Base-by-base conservation (phyloP, 1,140 invertebrate genomes). In the Dendroctonus valens region DNA sequence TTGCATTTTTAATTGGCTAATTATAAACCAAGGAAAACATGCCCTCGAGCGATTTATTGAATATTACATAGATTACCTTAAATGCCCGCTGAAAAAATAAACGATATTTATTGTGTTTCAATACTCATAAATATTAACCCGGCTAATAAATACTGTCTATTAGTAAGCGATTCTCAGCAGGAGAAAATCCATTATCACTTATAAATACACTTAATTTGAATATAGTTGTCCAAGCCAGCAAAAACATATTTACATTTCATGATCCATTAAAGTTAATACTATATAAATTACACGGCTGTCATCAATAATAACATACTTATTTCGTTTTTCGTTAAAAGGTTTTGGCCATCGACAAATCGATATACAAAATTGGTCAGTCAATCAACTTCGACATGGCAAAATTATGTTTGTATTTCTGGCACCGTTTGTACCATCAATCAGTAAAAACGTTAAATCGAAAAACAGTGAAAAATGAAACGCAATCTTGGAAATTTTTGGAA, bases 241-340 rank as follows among this genome's bases (percentile, higher is more conserved):
- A 50, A 50, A 50, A 7, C 26, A 50, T 50, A 50, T 50, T 50
- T 15, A 11, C 12, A 50, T 50, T 50, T 50, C 48, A 50, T 50
- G 48, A 50, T 50, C 12, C 48, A 50, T 50, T 50, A 46, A 11
- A 12, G 8, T 46, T 46, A 46, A 4, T 46, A 12, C 42, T 46
- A 50, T 15, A 50, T 50, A 50, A 50, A 50, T 50, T 50, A 26
- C 26, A 26, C 26, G 26, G 26, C 26, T 26, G 26, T 26, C 26
- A 26, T 26, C 26, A 26, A 26, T 26, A 26, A 26, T 26, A 26
- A 26, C 26, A 26, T 26, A 26, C 26, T 26, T 26, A 26, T 26
- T 26, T 50, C 48, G 12, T 2, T 50, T 15, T 50, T 50, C 12
- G 26, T 50, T 50, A 50, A 46, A 46, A 46, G 42, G 8, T 9